A percentile compares a stretch with the other conserved stretches of the same genome.
Conservation (phyloP, 2,113 vertebrate genomes). For the Nasalis larvatus region DNA sequence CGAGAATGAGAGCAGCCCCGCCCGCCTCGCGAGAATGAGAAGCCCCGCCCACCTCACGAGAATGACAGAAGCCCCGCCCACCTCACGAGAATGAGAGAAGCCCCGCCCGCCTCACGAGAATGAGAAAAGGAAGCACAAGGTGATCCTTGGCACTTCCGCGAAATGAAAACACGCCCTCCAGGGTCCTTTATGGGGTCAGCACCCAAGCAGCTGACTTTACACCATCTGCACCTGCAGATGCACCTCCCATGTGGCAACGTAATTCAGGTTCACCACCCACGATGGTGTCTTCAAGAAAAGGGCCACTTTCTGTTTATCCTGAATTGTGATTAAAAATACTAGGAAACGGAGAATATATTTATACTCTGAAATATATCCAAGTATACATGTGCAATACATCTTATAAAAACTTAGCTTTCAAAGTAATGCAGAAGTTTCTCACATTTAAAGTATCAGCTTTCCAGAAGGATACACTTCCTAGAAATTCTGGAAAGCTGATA, state of each 20-base stretch:
- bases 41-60: too few relatives aligned
- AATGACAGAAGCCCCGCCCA: accelerated
- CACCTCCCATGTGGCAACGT: neutral
- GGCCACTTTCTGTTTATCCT: neutral
- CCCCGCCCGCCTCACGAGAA: neutral
- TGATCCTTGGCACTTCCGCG: neutral
- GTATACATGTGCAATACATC: neutral
- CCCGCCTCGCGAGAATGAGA: too few relatives aligned
- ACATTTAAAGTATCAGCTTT: neutral
- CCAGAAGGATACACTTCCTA: neutral
- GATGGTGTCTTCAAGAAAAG: neutral
- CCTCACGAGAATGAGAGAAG: too few relatives aligned
- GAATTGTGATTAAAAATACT: neutral
- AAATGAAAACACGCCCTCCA: neutral
- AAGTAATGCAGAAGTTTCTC: neutral
- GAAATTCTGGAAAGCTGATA: neutral
- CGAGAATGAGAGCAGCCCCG: too few relatives aligned
- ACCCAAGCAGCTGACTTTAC: neutral
- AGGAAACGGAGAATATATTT: neutral
- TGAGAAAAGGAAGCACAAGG: neutral
- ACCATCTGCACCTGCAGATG: neutral
- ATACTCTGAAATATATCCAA: neutral
- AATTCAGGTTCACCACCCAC: neutral
- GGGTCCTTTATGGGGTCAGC: neutral
- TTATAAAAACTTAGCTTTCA: neutral